phyloP scores from a whole-genome alignment of 2,888 invertebrate species.

The Lasiommata megera region DNA sequence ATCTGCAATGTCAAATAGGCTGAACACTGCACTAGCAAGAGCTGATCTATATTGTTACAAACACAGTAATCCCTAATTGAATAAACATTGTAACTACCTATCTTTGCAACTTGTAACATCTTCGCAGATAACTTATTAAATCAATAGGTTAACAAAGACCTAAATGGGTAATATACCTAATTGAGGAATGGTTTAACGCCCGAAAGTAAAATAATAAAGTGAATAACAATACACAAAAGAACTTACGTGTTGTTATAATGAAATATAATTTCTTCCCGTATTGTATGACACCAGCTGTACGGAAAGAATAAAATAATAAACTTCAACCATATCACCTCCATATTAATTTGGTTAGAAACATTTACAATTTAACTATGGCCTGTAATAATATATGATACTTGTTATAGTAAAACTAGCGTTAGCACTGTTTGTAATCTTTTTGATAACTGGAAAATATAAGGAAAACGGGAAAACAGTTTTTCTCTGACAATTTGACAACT shows the following conservation, averaged over 20 bases:
- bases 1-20: too few relatives aligned
- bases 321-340: conserved; percentile 19
- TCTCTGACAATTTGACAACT: background rate
- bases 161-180: too few relatives aligned
- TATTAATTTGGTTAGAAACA: conserved; percentile 10
- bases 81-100: background rate
- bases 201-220: background rate
- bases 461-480: background rate
- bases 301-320: conserved; percentile 11
- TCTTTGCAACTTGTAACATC: background rate
- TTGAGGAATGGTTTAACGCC: background rate
- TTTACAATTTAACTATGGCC: background rate
- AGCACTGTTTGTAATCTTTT: conserved; percentile 7
- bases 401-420: background rate
- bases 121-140: background rate
- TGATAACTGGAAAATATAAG: background rate
- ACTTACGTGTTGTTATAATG: conserved; percentile 75
- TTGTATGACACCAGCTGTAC: conserved; percentile 11
- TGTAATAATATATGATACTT: background rate
- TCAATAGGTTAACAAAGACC: background rate
- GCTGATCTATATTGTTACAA: background rate
- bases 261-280: conserved; percentile 57
- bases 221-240: background rate
- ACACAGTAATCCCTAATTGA: background rate
- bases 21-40: too few relatives aligned